A percentile compares a stretch with the other conserved stretches of the same genome.
Evolutionary conservation across 2,888 invertebrate species (phyloP).

Genomic region (Xestia rhomboidea): DNA sequence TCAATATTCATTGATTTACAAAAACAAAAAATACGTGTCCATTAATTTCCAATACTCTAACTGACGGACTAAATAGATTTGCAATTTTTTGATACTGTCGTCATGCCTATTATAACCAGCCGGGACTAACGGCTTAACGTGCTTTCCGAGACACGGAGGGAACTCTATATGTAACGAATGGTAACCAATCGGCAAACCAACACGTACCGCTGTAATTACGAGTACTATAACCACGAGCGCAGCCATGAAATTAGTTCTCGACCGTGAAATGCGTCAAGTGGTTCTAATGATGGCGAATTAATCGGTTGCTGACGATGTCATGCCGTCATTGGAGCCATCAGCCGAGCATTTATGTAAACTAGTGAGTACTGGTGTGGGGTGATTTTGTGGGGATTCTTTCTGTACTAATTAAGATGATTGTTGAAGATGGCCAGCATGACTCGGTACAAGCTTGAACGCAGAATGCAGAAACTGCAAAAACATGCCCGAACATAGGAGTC

Average conservation of each 20-base stretch:
- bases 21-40: too few species aligned
- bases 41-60: too few species aligned
- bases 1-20: too few species aligned
- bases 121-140: neutral
- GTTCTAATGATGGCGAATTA: constrained; percentile 33
- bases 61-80: too few species aligned
- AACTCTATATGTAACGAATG: neutral
- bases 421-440: neutral
- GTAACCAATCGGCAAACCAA: neutral
- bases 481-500: neutral
- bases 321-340: constrained; percentile 24
- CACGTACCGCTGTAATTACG: neutral
- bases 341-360: constrained; percentile 16
- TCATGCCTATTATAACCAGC: neutral
- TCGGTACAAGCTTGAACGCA: neutral
- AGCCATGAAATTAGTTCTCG: constrained; percentile 41
- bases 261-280: constrained; percentile 45
- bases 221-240: neutral
- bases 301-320: constrained; percentile 24
- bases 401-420: constrained; percentile 14
- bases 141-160: neutral
- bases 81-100: too few species aligned
- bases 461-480: neutral
- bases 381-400: constrained; percentile 19
- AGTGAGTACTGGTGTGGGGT: constrained; percentile 34